Evolutionary conservation across 2,797 vertebrate genomes (phyloP), one percentile per base, ranked within the genome.

Genomic region (Amblyopsis hoosieri): DNA sequence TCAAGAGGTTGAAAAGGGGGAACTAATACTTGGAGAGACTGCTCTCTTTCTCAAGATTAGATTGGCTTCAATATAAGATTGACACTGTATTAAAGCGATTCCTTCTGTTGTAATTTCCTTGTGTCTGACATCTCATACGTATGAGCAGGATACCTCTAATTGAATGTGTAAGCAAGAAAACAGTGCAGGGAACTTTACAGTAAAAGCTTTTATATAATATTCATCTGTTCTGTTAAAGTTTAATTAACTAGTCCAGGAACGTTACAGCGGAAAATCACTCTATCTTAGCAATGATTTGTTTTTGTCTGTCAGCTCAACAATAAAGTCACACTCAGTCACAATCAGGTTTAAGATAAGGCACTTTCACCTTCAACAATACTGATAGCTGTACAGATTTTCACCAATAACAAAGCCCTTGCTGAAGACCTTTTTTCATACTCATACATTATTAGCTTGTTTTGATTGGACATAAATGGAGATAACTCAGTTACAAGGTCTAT

Each of bases 291-390:
- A 12, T 62, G 12, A 3, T 64, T 65, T 58, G 9, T 57, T 60
- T 33, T 17, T 62, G 7, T 17, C 54, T 3, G 58, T 14, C 47
- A 57, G 46, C 65, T 57, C 54, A 13, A 56, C 19, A 23, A 48
- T 53, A 54, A 12, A 2, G n/a, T 53, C 64, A 46, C 56, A 4
- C 12, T 12, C 12, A 12, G 13, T 13, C 53, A n/a, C 72, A 4
- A 14, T 56, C 7, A 1, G 7, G 17, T 46, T 15, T 54, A 3
- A 49, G 76, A 76, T 76, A 72, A 76, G 31, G 23, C 13, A 64
- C n/a, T 45, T 67, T 80, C 65, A 76, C 81, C 68, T 80, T 72
- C 73, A 74, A 60, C 64, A 2, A 55, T 64, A 47, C 73, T 23
- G 68, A 78, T 67, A 64, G 54, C 67, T 12, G 59, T 29, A 29